A percentile compares a stretch with the other conserved stretches of the same genome.
Conservation (phyloP, 30 jellyfish, hydroid and myxozoan genomes). For the Cassiopea andromeda region DNA sequence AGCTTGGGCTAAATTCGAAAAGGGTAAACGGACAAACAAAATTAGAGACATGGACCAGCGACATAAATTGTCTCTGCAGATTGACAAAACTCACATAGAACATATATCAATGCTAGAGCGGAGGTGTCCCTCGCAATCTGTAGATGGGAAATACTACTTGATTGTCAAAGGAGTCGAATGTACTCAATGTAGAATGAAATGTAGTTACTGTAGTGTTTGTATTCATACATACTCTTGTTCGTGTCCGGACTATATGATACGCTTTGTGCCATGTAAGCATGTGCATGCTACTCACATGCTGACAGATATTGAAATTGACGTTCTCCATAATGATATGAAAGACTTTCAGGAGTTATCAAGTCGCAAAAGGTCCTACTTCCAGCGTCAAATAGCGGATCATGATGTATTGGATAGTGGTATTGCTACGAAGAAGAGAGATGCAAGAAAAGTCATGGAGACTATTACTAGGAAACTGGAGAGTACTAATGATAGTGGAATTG, state of each 20-base stretch:
- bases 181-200: neutral
- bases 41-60: conserved; percentile 53
- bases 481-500: no score
- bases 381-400: no score
- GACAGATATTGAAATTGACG: no score
- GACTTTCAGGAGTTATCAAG: no score
- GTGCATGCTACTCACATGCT: no score
- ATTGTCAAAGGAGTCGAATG: neutral
- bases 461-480: no score
- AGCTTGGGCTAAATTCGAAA: conserved; percentile 59
- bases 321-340: no score
- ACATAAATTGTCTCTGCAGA: conserved; percentile 32
- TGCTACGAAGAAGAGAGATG: no score
- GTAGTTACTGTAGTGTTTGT: neutral
- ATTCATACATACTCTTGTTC: neutral
- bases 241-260: neutral
- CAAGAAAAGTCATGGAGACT: no score
- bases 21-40: conserved; percentile 54
- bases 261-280: neutral
- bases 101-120: neutral
- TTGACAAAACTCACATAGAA: neutral
- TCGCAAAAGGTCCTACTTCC: no score
- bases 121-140: neutral
- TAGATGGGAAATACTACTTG: neutral
- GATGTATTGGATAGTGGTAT: no score